phyloP scores from a whole-genome alignment of 2,888 invertebrate species.

The Theretra japonica region DNA sequence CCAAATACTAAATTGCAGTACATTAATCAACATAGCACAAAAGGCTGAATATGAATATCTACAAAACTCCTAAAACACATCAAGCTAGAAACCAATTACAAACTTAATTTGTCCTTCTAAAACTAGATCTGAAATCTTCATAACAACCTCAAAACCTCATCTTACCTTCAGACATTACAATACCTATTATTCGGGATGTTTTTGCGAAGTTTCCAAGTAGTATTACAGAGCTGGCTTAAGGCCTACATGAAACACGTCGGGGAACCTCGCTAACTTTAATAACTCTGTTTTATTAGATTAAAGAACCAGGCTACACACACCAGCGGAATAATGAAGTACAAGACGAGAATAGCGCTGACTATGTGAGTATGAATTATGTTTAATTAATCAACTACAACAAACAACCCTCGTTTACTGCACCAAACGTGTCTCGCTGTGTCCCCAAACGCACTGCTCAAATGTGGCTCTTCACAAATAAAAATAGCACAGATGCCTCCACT shows the following conservation, averaged over 20 bases:
- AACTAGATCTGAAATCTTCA: background rate
- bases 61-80: too few relatives aligned
- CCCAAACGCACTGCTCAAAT: too few relatives aligned
- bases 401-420: background rate
- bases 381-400: background rate
- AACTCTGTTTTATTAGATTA: constrained; percentile 45
- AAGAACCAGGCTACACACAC: constrained; percentile 46
- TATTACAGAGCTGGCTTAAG: background rate
- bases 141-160: background rate
- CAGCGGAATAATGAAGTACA: constrained; percentile 52
- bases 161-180: background rate
- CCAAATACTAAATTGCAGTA: too few relatives aligned
- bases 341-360: constrained; percentile 52
- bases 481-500: too few relatives aligned
- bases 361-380: constrained; percentile 49
- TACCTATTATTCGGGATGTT: background rate
- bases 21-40: too few relatives aligned
- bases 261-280: constrained; percentile 27
- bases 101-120: background rate
- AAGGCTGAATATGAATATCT: too few relatives aligned
- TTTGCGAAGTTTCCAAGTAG: background rate
- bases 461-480: too few relatives aligned
- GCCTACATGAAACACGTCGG: constrained; percentile 25
- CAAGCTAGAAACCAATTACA: too few relatives aligned
- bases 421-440: too few relatives aligned